phyloP scores from a whole-genome alignment of 1,140 invertebrate genomes.

The Teleopsis dalmanni region DNA sequence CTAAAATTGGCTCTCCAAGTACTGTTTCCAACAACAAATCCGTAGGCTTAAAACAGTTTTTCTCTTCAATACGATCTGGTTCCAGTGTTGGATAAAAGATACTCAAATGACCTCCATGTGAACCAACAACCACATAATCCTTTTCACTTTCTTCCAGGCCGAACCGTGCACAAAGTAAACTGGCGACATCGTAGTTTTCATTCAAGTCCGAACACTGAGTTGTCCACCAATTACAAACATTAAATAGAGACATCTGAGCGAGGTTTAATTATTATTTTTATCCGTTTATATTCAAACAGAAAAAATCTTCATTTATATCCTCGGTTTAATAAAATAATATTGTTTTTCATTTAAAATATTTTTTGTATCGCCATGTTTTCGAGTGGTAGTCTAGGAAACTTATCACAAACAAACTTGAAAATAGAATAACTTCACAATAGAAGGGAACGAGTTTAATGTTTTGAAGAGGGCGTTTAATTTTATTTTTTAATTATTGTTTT shows the following conservation, averaged over 20 bases:
- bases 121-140: constrained; percentile 64
- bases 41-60: constrained; percentile 50
- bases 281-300: no score
- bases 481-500: no score
- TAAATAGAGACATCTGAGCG: constrained; percentile 83
- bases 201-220: constrained; percentile 55
- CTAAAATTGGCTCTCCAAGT: constrained; percentile 59
- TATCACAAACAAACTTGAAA: no score
- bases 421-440: no score
- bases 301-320: no score
- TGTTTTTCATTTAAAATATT: no score
- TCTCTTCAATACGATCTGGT: constrained; percentile 40
- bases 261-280: no score
- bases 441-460: no score
- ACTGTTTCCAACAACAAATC: constrained; percentile 64
- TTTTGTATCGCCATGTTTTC: no score
- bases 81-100: constrained; percentile 54
- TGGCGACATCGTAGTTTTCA: constrained; percentile 40
- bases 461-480: no score
- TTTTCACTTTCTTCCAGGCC: constrained; percentile 48
- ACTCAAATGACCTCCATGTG: constrained; percentile 59
- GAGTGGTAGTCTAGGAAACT: no score
- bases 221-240: constrained; percentile 67
- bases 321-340: no score
- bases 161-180: constrained; percentile 44